These are phyloP conservation scores for Capromys pilorides DNA, from an alignment of 2,797 vertebrate species.

Conservation along the genomic window DNA sequence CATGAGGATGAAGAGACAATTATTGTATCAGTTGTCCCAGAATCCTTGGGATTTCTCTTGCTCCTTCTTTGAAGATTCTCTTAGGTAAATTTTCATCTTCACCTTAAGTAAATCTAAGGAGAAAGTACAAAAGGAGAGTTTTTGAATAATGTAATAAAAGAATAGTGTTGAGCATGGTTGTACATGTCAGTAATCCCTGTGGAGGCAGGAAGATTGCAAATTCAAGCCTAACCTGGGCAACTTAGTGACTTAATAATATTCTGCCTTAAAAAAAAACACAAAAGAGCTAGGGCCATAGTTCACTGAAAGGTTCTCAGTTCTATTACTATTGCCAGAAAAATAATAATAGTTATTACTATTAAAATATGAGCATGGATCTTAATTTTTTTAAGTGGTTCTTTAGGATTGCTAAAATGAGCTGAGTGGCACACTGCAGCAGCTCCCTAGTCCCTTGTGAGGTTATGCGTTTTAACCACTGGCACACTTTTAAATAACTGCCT, in stretches of 20 bases:
- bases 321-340: background rate
- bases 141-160: background rate
- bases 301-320: background rate
- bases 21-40: too few relatives aligned
- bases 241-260: background rate
- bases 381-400: background rate
- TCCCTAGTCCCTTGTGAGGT: background rate
- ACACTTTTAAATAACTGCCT: fast-evolving
- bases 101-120: background rate
- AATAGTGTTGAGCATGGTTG: background rate
- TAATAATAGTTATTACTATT: background rate
- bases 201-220: background rate
- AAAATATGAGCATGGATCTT: background rate
- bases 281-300: background rate
- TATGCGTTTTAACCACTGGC: background rate
- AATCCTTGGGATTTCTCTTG: background rate
- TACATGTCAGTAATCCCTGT: background rate
- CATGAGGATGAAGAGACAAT: background rate
- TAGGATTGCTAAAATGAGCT: background rate
- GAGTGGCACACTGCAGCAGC: fast-evolving
- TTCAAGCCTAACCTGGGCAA: background rate
- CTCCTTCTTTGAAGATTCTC: background rate
- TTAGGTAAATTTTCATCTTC: background rate
- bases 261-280: background rate
- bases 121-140: background rate